Evolutionary conservation across 2,113 vertebrate genomes (phyloP).

Genomic region (Nerophis lumbriciformis): DNA sequence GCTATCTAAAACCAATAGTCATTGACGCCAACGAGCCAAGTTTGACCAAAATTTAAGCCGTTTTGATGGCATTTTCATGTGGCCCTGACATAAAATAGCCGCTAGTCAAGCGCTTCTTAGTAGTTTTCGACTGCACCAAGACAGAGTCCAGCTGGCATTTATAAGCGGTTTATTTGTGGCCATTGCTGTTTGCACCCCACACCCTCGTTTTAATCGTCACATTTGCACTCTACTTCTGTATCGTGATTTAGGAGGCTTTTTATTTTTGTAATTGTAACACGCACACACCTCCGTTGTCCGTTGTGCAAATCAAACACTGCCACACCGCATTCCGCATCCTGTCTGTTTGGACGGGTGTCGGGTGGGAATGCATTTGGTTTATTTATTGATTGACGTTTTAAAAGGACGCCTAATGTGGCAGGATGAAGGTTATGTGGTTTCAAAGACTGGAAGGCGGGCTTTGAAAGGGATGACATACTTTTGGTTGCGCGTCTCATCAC

Average conservation of each 20-base stretch:
- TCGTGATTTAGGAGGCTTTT: constrained; percentile 70
- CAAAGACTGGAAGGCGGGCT: constrained; percentile 24
- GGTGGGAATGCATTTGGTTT: constrained; percentile 44
- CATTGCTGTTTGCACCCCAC: constrained; percentile 41
- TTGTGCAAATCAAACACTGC: constrained; percentile 36
- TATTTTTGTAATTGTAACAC: constrained; percentile 65
- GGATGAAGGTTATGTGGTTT: constrained; percentile 35
- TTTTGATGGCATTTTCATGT: constrained; percentile 28
- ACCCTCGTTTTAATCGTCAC: constrained; percentile 59
- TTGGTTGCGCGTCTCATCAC: constrained; percentile 41
- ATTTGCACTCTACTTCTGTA: constrained; percentile 62
- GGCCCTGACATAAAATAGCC: constrained; percentile 23
- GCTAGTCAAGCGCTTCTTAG: constrained; percentile 46
- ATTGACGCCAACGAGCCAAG: not conserved
- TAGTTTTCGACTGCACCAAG: constrained; percentile 50
- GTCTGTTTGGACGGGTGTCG: constrained; percentile 27
- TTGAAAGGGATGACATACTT: constrained; percentile 41
- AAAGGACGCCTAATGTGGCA: constrained; percentile 36
- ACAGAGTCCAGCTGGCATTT: constrained; percentile 59
- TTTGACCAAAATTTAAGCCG: not conserved
- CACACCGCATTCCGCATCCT: not conserved
- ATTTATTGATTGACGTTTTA: constrained; percentile 64
- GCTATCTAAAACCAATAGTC: not conserved
- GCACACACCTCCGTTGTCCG: constrained; percentile 23
- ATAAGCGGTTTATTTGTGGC: constrained; percentile 60